Conservation (phyloP, 2,888 invertebrate genomes). For the Cremastobaeus sp. region DNA sequence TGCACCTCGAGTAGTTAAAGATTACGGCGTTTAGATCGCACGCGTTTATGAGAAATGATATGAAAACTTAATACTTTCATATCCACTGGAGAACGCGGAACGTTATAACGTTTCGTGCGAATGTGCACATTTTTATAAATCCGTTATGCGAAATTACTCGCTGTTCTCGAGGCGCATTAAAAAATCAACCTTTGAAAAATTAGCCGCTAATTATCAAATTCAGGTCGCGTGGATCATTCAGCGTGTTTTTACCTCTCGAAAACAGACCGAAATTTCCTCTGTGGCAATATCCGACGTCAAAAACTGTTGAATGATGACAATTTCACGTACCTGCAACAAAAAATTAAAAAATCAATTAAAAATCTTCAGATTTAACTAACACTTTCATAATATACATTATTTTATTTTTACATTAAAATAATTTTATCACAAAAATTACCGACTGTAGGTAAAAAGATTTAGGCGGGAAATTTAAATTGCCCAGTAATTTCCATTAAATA, state of each 20-base stretch:
- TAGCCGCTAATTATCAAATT: constrained; percentile 22
- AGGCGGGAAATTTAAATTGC: too few species aligned
- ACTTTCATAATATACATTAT: too few species aligned
- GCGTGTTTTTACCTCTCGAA: too few species aligned
- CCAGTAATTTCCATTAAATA: too few species aligned
- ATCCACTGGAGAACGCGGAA: constrained; percentile 22
- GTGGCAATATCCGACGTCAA: neutral
- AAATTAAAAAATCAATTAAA: neutral
- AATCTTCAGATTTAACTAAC: too few species aligned
- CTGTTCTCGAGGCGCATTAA: too few species aligned
- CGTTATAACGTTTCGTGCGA: neutral
- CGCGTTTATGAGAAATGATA: constrained; percentile 26
- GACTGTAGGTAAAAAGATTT: too few species aligned
- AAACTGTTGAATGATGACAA: too few species aligned
- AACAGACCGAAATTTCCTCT: too few species aligned
- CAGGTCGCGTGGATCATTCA: too few species aligned
- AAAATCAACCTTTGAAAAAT: constrained; percentile 12
- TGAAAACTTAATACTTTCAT: constrained; percentile 31
- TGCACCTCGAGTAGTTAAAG: neutral
- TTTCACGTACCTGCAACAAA: constrained; percentile 14
- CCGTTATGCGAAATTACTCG: constrained; percentile 22
- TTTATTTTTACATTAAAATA: too few species aligned
- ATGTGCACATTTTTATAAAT: constrained; percentile 7
- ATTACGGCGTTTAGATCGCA: constrained; percentile 22
- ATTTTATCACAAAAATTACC: too few species aligned